These are phyloP conservation scores for Andrena fulva DNA, from an alignment of 2,888 invertebrate species.

Conservation along the genomic window DNA sequence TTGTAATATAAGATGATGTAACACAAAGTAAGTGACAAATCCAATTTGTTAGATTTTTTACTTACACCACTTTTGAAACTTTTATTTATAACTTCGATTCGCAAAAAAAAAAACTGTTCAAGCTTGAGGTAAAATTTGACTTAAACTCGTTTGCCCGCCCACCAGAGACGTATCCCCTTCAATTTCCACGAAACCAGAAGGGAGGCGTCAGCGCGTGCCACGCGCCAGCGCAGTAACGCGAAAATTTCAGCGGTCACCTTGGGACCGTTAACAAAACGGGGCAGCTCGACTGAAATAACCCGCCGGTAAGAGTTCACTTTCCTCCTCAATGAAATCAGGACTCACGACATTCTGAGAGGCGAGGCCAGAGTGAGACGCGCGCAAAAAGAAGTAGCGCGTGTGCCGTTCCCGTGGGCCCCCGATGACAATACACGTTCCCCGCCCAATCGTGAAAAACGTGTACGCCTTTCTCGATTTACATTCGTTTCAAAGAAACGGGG, in stretches of 20 bases:
- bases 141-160: no score
- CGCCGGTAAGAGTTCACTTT: conserved; percentile 58
- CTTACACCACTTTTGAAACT: no score
- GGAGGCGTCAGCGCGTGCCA: background rate
- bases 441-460: background rate
- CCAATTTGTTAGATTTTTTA: no score
- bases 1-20: no score
- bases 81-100: no score
- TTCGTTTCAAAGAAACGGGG: background rate
- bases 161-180: no score
- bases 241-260: conserved; percentile 31
- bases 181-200: no score
- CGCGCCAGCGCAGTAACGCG: background rate
- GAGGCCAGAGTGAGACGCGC: conserved; percentile 34
- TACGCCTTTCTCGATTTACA: conserved; percentile 1
- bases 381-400: conserved; percentile 37
- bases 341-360: conserved; percentile 57
- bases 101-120: no score
- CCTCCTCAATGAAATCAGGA: conserved; percentile 66
- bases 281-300: conserved; percentile 20
- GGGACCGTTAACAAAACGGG: conserved; percentile 22
- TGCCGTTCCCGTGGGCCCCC: background rate
- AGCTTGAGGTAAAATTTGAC: no score
- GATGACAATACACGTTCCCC: background rate
- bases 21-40: no score